Percentiles rank a stretch among this genome's conserved stretches.
phyloP scores from a whole-genome alignment of 2,888 invertebrate genomes.

The Drosophila limbata region DNA sequence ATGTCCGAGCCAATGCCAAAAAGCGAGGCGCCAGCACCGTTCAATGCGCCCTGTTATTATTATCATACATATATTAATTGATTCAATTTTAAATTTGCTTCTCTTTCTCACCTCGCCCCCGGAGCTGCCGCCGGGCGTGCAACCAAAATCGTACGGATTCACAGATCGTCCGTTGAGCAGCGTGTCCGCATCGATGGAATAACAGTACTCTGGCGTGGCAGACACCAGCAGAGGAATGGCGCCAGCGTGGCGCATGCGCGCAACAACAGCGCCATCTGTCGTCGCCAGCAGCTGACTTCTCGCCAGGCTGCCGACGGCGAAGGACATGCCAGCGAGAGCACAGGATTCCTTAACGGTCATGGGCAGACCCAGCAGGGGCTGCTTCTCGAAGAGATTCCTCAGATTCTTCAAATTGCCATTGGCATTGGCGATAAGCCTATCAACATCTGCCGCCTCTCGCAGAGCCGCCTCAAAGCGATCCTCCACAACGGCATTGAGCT shows the following conservation, averaged over 20 bases:
- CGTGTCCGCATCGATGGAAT: slow-evolving; percentile 95
- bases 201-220: slow-evolving; percentile 94
- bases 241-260: slow-evolving; percentile 89
- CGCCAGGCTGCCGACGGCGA: slow-evolving; percentile 89
- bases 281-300: slow-evolving; percentile 86
- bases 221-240: slow-evolving; percentile 93
- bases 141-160: slow-evolving; percentile 92
- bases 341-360: slow-evolving; percentile 93
- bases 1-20: slow-evolving; percentile 94
- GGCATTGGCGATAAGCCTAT: slow-evolving; percentile 82
- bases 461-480: slow-evolving; percentile 88
- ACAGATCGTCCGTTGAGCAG: slow-evolving; percentile 91
- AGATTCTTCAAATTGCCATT: slow-evolving; percentile 49
- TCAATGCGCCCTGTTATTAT: slow-evolving; percentile 87
- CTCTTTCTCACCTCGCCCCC: slow-evolving; percentile 91
- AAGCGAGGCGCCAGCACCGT: slow-evolving; percentile 91
- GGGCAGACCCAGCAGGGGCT: slow-evolving; percentile 92
- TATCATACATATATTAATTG: neutral
- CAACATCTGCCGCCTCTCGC: slow-evolving; percentile 88
- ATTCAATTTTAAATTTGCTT: neutral
- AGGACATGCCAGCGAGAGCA: slow-evolving; percentile 88
- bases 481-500: slow-evolving; percentile 90
- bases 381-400: slow-evolving; percentile 80
- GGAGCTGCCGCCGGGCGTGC: slow-evolving; percentile 94
- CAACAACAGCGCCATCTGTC: slow-evolving; percentile 90